phyloP scores from a whole-genome alignment of 2,888 invertebrate genomes.

The Apotomis betuletana region DNA sequence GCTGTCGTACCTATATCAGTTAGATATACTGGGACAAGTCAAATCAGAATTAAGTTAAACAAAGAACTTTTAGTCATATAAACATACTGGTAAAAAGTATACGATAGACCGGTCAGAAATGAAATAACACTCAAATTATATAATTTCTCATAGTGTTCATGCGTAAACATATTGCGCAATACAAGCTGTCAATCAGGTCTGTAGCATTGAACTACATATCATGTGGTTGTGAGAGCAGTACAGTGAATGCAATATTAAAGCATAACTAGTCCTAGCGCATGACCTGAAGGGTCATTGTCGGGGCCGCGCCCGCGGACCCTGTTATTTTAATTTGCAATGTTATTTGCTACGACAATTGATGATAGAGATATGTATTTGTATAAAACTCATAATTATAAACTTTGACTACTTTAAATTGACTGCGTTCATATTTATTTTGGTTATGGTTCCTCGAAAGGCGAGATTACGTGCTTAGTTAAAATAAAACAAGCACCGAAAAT shows the following conservation, averaged over 20 bases:
- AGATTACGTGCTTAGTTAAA: background rate
- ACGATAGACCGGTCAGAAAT: too few species aligned
- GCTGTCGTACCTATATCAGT: too few species aligned
- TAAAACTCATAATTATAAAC: background rate
- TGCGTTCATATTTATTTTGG: background rate
- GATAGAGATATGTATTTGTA: background rate
- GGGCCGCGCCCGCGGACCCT: background rate
- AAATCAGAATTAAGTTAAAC: too few species aligned
- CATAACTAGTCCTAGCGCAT: background rate
- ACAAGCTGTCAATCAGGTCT: background rate
- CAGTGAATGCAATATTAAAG: background rate
- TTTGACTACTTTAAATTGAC: constrained; percentile 3
- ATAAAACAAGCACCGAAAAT: background rate
- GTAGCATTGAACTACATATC: constrained; percentile 17
- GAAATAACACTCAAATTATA: too few species aligned
- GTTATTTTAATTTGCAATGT: background rate
- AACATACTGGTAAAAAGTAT: too few species aligned
- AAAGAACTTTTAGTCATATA: too few species aligned
- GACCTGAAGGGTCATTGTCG: background rate
- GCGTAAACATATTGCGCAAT: constrained; percentile 1
- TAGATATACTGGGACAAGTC: too few species aligned
- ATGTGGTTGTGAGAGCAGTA: background rate
- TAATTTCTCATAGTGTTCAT: background rate
- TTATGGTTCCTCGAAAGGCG: background rate
- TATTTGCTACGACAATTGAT: constrained; percentile 3